Base-by-base conservation (phyloP, 2,113 vertebrate species). In the Pipra filicauda region DNA sequence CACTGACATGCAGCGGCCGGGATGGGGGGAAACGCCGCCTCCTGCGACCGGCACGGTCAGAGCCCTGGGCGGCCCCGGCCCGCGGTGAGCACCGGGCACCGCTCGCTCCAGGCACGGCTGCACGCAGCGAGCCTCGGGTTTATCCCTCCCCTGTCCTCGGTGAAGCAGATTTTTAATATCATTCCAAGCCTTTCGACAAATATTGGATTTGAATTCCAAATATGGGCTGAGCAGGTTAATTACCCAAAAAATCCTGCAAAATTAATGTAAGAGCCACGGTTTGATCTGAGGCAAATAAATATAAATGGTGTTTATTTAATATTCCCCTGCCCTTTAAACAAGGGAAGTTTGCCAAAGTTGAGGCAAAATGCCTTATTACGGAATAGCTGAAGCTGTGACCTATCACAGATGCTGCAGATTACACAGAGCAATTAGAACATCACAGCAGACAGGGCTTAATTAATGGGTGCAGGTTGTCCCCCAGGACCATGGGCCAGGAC, bases 1-100 rank as follows among this genome's bases (percentile, higher is more conserved):
- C 89, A 97, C 92, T 97, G 98, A 97, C 97, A 97, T 97, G 96
- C 91, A 96, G 97, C 92, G 97, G 97, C 26, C 64, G 91, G 21
- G 4, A 23, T 51, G 5, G 67, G 35, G 66, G 9, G 4, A n/a
- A 1, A 20, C 39, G 37, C 71, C 51, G 26, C 69, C 17, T 3
- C 4, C 78, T 7, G 64, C 5, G 2, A 0, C 26, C 21, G 37
- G 24, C 55, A 1, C 35, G 6, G 1, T 30, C 79, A 1, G 10
- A 18, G 7, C 57, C 52, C 9, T 5, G 24, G 31, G 22, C 18
- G 31, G 15, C 35, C 7, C 24, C 30, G 54, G 23, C n/a, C 54
- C 28, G 51, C 52, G 26, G 18, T 19, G 11, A 33, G 8, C 57
- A 13, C n/a, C 57, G n/a, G n/a, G 58, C 9, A 28, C 27, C 27